A percentile compares a stretch with the other conserved stretches of the same genome.
Evolutionary conservation across 2,888 invertebrate genomes (phyloP).

Genomic region (Philhelius pedissequus): DNA sequence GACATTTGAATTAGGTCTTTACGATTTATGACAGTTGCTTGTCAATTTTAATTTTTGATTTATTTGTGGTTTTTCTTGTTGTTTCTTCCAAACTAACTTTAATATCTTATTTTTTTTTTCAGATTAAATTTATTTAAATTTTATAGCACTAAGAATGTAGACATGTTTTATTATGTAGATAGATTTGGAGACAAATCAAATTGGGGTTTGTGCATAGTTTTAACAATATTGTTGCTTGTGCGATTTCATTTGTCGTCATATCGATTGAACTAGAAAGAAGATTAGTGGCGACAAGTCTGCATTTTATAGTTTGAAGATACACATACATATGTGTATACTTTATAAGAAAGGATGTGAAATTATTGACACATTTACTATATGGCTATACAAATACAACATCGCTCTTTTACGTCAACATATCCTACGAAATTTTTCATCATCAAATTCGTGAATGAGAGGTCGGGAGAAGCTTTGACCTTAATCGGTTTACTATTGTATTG

Average conservation of each 20-base stretch:
- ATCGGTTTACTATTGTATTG: background rate
- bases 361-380: conserved; percentile 29
- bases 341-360: conserved; percentile 8
- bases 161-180: conserved; percentile 13
- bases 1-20: conserved; percentile 39
- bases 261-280: conserved; percentile 37
- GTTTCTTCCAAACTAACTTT: background rate
- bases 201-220: background rate
- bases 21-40: conserved; percentile 18
- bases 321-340: background rate
- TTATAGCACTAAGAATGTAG: background rate
- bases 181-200: conserved; percentile 4
- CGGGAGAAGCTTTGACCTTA: background rate
- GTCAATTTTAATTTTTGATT: conserved; percentile 11
- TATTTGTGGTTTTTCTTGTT: background rate
- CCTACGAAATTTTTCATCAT: background rate
- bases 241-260: background rate
- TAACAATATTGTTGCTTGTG: background rate
- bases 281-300: conserved; percentile 41
- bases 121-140: background rate
- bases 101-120: background rate
- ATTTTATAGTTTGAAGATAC: background rate
- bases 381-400: too few relatives aligned
- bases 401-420: conserved; percentile 26
- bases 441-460: background rate